Evolutionary conservation across 2,888 invertebrate species (phyloP).

Genomic region (Synanthedon formicaeformis): DNA sequence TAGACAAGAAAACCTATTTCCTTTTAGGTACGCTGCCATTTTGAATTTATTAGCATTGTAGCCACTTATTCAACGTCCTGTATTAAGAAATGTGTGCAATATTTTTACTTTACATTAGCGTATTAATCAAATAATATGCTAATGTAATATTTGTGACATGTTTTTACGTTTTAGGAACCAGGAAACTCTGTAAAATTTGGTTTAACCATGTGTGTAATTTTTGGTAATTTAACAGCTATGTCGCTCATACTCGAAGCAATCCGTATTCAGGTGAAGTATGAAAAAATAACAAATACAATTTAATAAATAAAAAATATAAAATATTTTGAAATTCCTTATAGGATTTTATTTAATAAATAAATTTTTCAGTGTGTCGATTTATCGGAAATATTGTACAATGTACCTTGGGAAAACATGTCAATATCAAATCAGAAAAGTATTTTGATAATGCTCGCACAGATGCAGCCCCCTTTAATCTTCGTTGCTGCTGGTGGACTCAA

Average conservation of each 20-base stretch:
- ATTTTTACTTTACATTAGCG: too few species aligned
- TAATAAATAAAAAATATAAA: too few species aligned
- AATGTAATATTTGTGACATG: too few species aligned
- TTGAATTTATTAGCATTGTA: too few species aligned
- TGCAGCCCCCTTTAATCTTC: constrained; percentile 20
- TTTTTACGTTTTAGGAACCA: neutral
- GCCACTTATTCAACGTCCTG: too few species aligned
- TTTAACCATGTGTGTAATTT: neutral
- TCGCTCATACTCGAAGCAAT: neutral
- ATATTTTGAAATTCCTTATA: too few species aligned
- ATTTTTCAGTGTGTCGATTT: constrained; percentile 22
- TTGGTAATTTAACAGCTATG: neutral
- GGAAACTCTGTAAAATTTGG: neutral
- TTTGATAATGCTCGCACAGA: constrained; percentile 16
- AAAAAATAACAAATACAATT: neutral
- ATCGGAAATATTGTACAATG: constrained; percentile 17
- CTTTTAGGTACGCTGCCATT: too few species aligned
- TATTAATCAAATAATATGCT: too few species aligned
- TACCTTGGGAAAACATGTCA: constrained; percentile 27
- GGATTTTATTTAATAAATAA: too few species aligned
- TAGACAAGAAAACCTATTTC: too few species aligned
- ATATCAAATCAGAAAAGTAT: constrained; percentile 21
- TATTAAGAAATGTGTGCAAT: too few species aligned
- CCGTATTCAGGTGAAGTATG: neutral
- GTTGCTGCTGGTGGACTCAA: constrained; percentile 21